These are phyloP conservation scores for Philaethria dido DNA, from an alignment of 2,888 invertebrate genomes.

Conservation along the genomic window DNA sequence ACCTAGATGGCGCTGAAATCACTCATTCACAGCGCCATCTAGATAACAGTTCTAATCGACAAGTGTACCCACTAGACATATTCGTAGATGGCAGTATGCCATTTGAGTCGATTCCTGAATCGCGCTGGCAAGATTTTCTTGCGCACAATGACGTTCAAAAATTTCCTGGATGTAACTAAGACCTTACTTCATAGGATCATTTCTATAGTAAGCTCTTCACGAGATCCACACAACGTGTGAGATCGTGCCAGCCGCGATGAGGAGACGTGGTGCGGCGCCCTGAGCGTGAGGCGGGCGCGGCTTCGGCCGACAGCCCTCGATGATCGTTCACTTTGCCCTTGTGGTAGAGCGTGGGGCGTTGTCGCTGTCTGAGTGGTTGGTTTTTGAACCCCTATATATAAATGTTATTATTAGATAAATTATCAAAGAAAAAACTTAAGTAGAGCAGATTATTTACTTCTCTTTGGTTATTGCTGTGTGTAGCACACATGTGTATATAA, in stretches of 20 bases:
- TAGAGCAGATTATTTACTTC: no score
- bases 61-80: no score
- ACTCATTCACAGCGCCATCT: neutral
- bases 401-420: neutral
- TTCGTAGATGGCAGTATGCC: neutral
- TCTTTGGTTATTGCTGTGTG: no score
- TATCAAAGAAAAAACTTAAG: no score
- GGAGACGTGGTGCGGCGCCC: constrained; percentile 53
- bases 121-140: constrained; percentile 9
- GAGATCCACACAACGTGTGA: constrained; percentile 51
- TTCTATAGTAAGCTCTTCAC: constrained; percentile 58
- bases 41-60: neutral
- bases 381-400: constrained; percentile 25
- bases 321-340: constrained; percentile 52
- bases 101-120: neutral
- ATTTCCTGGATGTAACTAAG: constrained; percentile 34
- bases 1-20: no score
- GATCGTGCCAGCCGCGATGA: constrained; percentile 52
- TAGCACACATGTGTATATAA: no score
- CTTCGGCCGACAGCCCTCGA: constrained; percentile 32
- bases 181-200: constrained; percentile 55
- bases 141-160: neutral
- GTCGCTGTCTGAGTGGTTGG: constrained; percentile 53
- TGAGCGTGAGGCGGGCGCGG: constrained; percentile 48
- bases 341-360: constrained; percentile 47